phyloP scores from a whole-genome alignment of 2,113 vertebrate genomes.

The Rhinolophus ferrumequinum region DNA sequence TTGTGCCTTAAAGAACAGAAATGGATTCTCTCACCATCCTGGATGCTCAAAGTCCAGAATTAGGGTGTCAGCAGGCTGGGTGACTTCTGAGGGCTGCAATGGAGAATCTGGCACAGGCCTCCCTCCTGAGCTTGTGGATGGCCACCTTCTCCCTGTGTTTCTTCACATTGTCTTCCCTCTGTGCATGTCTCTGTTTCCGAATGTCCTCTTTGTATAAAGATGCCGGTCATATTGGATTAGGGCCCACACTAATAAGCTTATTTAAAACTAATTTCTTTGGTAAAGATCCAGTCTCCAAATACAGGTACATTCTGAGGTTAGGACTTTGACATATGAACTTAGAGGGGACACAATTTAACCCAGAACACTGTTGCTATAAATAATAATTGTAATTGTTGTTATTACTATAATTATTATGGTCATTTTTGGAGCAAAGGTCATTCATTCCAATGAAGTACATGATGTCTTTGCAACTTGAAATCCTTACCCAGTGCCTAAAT shows the following conservation, averaged over 20 bases:
- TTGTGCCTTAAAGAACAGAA: not conserved
- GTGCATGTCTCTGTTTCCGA: not conserved
- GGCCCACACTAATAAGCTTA: not conserved
- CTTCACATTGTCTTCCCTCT: not conserved
- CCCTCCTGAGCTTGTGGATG: accelerated
- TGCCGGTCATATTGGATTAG: accelerated
- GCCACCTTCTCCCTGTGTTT: not conserved
- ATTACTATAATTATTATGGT: too few relatives aligned
- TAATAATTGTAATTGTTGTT: too few relatives aligned
- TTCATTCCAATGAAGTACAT: not conserved
- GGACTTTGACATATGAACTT: not conserved
- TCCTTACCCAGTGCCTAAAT: not conserved
- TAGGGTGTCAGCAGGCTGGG: too few relatives aligned
- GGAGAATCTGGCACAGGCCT: not conserved
- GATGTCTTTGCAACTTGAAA: not conserved
- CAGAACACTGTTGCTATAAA: not conserved
- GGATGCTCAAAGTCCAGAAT: not conserved
- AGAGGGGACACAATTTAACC: not conserved
- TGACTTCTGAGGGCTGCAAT: not conserved
- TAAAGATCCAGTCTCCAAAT: not conserved
- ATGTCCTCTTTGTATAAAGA: not conserved
- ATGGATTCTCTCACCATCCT: not conserved
- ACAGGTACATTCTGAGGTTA: not conserved
- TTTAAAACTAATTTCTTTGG: not conserved
- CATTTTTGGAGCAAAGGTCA: not conserved